These are phyloP conservation scores for Indri indri DNA, from an alignment of 2,113 vertebrate species.

Conservation along the genomic window DNA sequence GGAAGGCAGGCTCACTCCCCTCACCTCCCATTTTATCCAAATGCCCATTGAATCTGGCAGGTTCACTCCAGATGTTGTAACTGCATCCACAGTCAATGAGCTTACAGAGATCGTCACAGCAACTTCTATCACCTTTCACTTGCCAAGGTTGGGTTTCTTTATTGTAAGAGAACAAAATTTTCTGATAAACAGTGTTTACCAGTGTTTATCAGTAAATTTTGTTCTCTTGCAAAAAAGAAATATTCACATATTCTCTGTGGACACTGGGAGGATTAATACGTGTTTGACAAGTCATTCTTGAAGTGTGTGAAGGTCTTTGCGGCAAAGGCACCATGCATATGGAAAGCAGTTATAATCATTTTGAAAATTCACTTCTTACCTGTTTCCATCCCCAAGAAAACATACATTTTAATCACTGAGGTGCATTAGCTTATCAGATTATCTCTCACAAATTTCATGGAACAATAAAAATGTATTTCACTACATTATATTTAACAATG, in stretches of 20 bases:
- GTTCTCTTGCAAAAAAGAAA: too few relatives aligned
- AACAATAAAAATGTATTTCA: background rate
- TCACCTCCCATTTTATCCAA: background rate
- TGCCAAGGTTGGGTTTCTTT: background rate
- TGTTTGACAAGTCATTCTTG: conserved; percentile 37
- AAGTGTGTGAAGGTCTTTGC: background rate
- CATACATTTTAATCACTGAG: background rate
- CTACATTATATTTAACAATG: background rate
- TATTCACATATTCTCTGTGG: conserved; percentile 10
- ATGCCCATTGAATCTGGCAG: background rate
- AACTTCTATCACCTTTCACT: background rate
- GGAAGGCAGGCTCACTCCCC: background rate
- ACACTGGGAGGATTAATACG: background rate
- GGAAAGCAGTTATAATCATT: background rate
- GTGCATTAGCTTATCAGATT: background rate
- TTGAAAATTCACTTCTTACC: conserved; percentile 29
- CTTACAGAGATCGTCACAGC: background rate
- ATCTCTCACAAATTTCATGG: background rate
- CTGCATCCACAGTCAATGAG: background rate
- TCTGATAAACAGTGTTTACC: conserved; percentile 41
- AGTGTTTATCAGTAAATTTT: too few relatives aligned
- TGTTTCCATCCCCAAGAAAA: background rate
- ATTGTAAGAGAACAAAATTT: conserved; percentile 31
- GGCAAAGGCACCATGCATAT: background rate
- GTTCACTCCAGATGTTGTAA: background rate